Evolutionary conservation across 92 coral and sea anemone species (phyloP), one percentile per base, ranked within the genome.

Genomic region (Pocillopora meandrina): DNA sequence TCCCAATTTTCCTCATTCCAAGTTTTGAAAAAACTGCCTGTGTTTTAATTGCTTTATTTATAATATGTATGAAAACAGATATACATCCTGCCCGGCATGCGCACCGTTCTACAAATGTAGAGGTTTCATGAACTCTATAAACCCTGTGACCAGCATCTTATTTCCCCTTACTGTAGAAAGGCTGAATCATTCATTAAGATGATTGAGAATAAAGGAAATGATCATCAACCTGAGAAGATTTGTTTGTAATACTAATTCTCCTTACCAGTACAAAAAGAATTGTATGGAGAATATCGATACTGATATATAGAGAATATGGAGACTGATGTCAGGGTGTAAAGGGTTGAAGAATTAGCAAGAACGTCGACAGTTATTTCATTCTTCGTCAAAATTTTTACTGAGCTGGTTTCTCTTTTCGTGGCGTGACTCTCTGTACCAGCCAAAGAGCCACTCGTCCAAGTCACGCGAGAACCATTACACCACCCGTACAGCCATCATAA

Each of bases 41-140:
- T 49, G 9, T 42, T 72, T 19, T 52, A 7, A 42, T 55, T n/a
- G 61, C 35, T 74, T 74, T 56, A 74, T 74, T 74, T 56, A 56
- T 73, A 55, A 55, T 35, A 56, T 14, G 65, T 56, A 74, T 21
- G 65, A 74, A 74, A 56, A 36, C 61, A 74, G 47, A 74, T 56
- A 10, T 70, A 70, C 74, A 70, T 36, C 74, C 42, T 35, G 8
- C 52, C 7, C 8, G 56, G 33, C 74, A 70, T 70, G 74, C 55
- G 15, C 52, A 42, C 8, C 0, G 74, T 15, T 36, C 33, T 17
- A 70, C 56, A 36, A 34, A 34, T 33, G 20, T 70, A 70, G n/a
- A 31, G 16, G 23, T 17, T 70, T 55, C 18, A 52, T 42, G 4
- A 42, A 42, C 52, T 7, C 52, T 42, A 42, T 42, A 42, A 42